A percentile compares a stretch with the other conserved stretches of the same genome.
Conservation (phyloP, 2,888 invertebrate genomes). For the Spilosoma lubricipeda region DNA sequence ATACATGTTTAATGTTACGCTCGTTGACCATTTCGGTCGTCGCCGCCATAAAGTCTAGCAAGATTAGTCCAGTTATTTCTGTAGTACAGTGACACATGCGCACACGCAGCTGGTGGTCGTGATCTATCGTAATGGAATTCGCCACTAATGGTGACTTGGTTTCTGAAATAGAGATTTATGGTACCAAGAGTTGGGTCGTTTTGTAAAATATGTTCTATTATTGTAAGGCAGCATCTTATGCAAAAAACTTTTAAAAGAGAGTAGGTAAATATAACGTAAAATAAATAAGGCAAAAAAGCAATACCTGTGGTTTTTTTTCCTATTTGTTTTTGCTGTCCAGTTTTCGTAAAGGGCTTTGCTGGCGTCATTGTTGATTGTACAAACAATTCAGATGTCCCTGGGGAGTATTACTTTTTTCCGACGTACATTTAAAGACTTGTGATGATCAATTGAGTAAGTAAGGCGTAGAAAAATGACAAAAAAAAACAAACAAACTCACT, state of each 20-base stretch:
- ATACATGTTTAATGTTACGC: slow-evolving; percentile 34
- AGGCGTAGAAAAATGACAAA: not conserved
- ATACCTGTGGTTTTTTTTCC: not conserved
- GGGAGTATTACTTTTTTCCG: not conserved
- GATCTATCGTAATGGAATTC: slow-evolving; percentile 67
- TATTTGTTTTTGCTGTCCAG: slow-evolving; percentile 1
- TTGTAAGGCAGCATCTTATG: slow-evolving; percentile 13
- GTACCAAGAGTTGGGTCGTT: slow-evolving; percentile 46
- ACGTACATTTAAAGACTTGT: not conserved
- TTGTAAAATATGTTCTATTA: slow-evolving; percentile 39
- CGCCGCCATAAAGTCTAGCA: slow-evolving; percentile 67
- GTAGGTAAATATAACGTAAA: not conserved
- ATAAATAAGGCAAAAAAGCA: not conserved
- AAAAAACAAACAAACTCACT: not conserved
- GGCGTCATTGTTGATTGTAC: not conserved
- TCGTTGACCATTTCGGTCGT: slow-evolving; percentile 61
- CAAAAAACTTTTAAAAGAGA: not conserved
- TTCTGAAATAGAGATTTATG: slow-evolving; percentile 53
- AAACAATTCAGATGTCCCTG: not conserved
- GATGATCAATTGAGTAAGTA: not conserved
- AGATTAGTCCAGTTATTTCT: slow-evolving; percentile 65
- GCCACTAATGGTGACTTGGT: slow-evolving; percentile 57
- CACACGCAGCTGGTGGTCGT: slow-evolving; percentile 66
- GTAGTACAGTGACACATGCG: slow-evolving; percentile 66
- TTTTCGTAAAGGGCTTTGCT: not conserved